Evolutionary conservation across 2,888 invertebrate species (phyloP), one percentile per base, ranked within the genome.

Genomic region (Ethmia dodecea): DNA sequence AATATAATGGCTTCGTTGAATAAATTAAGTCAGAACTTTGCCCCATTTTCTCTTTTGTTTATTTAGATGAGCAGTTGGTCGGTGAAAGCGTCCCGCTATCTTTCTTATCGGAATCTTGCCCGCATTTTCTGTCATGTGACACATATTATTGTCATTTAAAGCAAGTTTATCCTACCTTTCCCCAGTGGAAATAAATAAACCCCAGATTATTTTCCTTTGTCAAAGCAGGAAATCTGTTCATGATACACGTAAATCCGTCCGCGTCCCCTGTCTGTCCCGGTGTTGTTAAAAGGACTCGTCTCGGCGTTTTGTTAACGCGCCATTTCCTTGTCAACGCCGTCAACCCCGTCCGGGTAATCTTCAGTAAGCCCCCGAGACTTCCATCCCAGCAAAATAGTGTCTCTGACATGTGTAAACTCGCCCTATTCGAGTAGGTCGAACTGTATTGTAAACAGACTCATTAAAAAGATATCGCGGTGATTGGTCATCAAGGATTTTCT

Each of bases 191-290:
- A 67, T 66, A 70, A 71, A 71, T 70, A 71, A 68, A 70, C 64
- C 64, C 58, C 55, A 60, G 60, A 62, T 67, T 65, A 71, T 69
- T 75, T 77, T 69, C 73, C 69, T 79, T 77, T 78, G 75, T 77
- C 69, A 67, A 61, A 62, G 69, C 71, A 72, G 78, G 78, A 79
- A 79, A 80, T 79, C 77, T 79, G 78, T 77, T 72, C 72, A 66
- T 79, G 79, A 79, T 80, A 79, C 76, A 71, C 67, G 76, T 77
- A 78, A 79, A 80, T 80, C 79, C 77, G 66, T 75, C 72, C 67
- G 58, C 73, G 75, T 75, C 80, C 80, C 78, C 70, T 78, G 80
- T 79, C 77, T 68, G 75, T 74, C 70, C 66, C 63, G 60, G 67
- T 65, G 66, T 69, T 66, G 73, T 72, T 74, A 76, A 77, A 78